Percentiles rank a stretch among this genome's conserved stretches.
These are phyloP conservation scores for Artibeus lituratus DNA, from an alignment of 2,797 vertebrate genomes.

Conservation along the genomic window DNA sequence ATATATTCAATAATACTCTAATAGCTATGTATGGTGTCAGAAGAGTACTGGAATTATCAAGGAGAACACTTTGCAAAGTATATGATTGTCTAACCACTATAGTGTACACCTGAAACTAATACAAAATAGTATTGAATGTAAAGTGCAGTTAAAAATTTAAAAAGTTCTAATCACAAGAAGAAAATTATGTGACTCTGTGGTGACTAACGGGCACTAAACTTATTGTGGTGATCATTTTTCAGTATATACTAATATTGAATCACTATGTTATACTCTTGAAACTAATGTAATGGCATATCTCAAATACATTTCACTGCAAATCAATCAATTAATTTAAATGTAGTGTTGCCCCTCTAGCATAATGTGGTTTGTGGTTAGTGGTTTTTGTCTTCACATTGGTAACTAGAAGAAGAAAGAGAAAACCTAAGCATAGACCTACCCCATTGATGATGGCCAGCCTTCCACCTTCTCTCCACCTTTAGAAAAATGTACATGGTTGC, in stretches of 20 bases:
- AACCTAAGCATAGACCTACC: not conserved
- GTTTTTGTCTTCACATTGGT: not conserved
- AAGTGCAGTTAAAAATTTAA: not conserved
- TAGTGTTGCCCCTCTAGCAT: not conserved
- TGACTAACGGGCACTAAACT: not conserved
- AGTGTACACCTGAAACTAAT: not conserved
- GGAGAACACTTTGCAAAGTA: not conserved
- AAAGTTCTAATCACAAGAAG: not conserved
- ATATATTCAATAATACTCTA: not conserved
- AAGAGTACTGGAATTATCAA: not conserved
- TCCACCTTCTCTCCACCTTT: not conserved
- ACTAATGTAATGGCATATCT: not conserved
- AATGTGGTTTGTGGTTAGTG: not conserved
- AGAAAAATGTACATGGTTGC: not conserved
- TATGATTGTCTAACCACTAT: not conserved
- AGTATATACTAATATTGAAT: not conserved
- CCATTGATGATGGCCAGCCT: not conserved
- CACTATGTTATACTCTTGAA: not conserved
- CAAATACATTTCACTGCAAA: not conserved
- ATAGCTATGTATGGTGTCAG: not conserved
- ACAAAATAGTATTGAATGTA: not conserved
- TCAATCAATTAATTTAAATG: not conserved
- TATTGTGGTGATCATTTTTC: not conserved
- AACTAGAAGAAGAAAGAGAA: not conserved
- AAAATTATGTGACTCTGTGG: not conserved